Conservation (phyloP, 2,888 invertebrate species). For the Spodoptera picta region DNA sequence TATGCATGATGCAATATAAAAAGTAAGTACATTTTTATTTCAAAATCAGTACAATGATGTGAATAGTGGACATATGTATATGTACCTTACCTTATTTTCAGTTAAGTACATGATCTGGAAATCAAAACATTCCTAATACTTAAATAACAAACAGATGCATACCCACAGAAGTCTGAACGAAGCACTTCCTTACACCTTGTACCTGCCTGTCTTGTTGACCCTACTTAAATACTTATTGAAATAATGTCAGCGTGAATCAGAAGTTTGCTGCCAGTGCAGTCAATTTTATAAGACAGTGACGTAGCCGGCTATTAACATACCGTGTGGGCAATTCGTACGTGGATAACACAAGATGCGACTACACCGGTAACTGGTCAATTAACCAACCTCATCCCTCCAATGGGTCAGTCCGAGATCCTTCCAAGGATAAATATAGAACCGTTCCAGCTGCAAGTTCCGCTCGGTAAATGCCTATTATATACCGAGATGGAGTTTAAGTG, state of each 20-base stretch:
- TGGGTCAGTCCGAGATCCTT: conserved; percentile 75
- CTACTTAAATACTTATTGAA: conserved; percentile 29
- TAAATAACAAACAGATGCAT: too few species aligned
- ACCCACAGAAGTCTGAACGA: too few species aligned
- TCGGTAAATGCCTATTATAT: conserved; percentile 75
- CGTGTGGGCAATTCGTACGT: conserved; percentile 39
- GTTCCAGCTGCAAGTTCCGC: conserved; percentile 72
- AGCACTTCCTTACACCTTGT: too few species aligned
- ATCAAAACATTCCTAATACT: too few species aligned
- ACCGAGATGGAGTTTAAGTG: conserved; percentile 75
- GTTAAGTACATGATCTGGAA: too few species aligned
- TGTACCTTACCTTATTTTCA: too few species aligned
- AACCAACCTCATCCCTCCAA: conserved; percentile 76
- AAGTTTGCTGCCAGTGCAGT: conserved; percentile 34
- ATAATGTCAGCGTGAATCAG: conserved; percentile 20
- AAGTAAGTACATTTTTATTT: too few species aligned
- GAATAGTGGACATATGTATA: too few species aligned
- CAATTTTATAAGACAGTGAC: conserved; percentile 25
- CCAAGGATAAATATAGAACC: conserved; percentile 80
- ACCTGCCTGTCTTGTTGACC: conserved; percentile 10
- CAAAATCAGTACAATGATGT: too few species aligned
- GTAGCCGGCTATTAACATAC: conserved; percentile 41
- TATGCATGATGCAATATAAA: too few species aligned
- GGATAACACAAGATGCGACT: conserved; percentile 53
- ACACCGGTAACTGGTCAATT: conserved; percentile 77